These are phyloP conservation scores for Pelvicachromis taeniatus DNA, from an alignment of 2,113 vertebrate species.

Conservation along the genomic window DNA sequence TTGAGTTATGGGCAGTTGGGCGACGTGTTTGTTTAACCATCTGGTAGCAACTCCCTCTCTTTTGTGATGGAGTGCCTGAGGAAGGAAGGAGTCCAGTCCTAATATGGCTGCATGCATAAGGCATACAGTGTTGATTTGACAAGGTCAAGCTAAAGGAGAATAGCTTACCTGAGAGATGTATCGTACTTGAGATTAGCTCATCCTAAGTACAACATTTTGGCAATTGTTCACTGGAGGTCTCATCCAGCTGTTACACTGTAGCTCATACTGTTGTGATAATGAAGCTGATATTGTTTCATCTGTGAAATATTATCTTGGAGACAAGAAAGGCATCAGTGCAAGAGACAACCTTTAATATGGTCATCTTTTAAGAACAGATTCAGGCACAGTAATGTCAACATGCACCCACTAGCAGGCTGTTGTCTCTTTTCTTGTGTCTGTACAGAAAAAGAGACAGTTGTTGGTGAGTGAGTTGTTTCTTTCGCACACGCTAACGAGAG, in stretches of 20 bases:
- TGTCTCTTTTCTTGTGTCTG: neutral
- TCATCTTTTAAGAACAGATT: neutral
- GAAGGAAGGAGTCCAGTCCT: conserved; percentile 70
- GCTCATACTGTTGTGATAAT: neutral
- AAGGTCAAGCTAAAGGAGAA: conserved; percentile 19
- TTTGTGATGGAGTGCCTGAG: conserved; percentile 74
- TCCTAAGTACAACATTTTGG: neutral
- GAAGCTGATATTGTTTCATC: neutral
- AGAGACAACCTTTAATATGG: neutral
- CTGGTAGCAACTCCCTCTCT: conserved; percentile 77
- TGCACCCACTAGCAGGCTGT: neutral
- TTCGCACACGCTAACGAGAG: neutral
- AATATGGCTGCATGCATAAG: conserved; percentile 5
- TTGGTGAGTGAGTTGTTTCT: neutral
- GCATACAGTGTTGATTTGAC: conserved; percentile 19
- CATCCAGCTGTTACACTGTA: neutral
- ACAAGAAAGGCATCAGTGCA: neutral
- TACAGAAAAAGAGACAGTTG: no score
- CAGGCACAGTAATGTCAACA: neutral
- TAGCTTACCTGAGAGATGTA: neutral
- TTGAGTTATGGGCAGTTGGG: conserved; percentile 81
- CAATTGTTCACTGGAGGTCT: neutral
- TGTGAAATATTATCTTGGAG: neutral
- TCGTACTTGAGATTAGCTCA: conserved; percentile 1
- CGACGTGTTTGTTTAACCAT: conserved; percentile 83